Conservation (phyloP, 2,888 invertebrate species). For the Agrilus biguttatus region DNA sequence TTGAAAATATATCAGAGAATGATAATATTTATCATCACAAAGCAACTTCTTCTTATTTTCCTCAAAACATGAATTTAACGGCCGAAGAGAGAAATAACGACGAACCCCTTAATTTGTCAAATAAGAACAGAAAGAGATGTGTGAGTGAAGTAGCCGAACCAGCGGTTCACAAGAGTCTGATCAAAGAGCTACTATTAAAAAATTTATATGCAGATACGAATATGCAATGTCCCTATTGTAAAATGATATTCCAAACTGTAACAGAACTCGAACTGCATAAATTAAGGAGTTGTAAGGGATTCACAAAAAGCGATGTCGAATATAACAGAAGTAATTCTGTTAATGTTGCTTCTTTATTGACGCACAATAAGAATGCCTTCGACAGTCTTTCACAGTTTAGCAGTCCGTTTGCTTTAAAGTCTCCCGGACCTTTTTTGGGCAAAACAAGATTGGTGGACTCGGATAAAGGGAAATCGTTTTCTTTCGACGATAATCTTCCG, state of each 20-base stretch:
- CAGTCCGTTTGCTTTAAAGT: slow-evolving; percentile 47
- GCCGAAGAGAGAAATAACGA: slow-evolving; percentile 17
- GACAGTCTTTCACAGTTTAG: slow-evolving; percentile 28
- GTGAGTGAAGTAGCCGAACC: slow-evolving; percentile 28
- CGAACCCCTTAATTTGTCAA: slow-evolving; percentile 44
- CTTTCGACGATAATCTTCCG: slow-evolving; percentile 25
- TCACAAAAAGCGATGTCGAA: slow-evolving; percentile 24
- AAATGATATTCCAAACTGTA: slow-evolving; percentile 62
- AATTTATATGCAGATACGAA: slow-evolving; percentile 45
- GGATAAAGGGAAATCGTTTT: slow-evolving; percentile 30
- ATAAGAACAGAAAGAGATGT: slow-evolving; percentile 28
- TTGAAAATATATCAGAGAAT: slow-evolving; percentile 10
- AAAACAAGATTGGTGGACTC: slow-evolving; percentile 65
- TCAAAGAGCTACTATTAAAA: slow-evolving; percentile 68
- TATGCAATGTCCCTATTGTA: slow-evolving; percentile 62
- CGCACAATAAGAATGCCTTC: slow-evolving; percentile 31
- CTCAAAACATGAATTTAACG: not conserved
- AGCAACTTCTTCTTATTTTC: slow-evolving; percentile 1
- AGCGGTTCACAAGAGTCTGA: slow-evolving; percentile 33
- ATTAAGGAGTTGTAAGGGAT: slow-evolving; percentile 64
- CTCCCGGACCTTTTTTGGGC: slow-evolving; percentile 70
- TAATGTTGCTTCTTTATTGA: slow-evolving; percentile 31
- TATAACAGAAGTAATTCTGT: slow-evolving; percentile 30
- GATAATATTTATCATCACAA: slow-evolving; percentile 9
- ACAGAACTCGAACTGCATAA: slow-evolving; percentile 72